A percentile compares a stretch with the other conserved stretches of the same genome.
phyloP scores from a whole-genome alignment of 2,113 vertebrate genomes.

The Bagarius yarrelli region DNA sequence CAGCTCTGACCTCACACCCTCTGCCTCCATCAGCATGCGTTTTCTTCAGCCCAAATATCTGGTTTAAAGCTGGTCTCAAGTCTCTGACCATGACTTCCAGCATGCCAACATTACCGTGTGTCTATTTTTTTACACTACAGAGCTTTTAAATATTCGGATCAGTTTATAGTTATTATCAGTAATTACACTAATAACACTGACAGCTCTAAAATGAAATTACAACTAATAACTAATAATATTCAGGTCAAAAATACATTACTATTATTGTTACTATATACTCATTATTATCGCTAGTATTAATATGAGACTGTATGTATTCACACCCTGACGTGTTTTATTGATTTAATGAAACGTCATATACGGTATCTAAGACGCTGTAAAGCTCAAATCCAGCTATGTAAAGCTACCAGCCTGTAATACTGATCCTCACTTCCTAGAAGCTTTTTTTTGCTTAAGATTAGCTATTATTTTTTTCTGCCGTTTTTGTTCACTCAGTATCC shows the following conservation, averaged over 20 bases:
- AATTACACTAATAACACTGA: no score
- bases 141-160: not conserved
- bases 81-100: not conserved
- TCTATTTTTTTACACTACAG: not conserved
- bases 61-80: conserved; percentile 21
- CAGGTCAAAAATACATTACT: no score
- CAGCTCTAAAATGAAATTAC: no score
- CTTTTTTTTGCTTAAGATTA: no score
- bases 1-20: conserved; percentile 7
- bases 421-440: no score
- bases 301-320: not conserved
- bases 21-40: not conserved
- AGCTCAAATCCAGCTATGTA: not conserved
- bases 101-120: not conserved
- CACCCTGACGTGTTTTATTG: not conserved
- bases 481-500: not conserved
- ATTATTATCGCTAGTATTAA: not conserved
- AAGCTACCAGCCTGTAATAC: not conserved
- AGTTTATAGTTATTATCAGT: no score
- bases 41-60: not conserved
- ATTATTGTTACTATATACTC: not conserved
- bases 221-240: not conserved
- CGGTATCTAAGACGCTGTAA: not conserved
- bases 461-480: no score
- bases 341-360: not conserved